phyloP scores from a whole-genome alignment of 2,113 vertebrate species.

The Tragelaphus strepsiceros region DNA sequence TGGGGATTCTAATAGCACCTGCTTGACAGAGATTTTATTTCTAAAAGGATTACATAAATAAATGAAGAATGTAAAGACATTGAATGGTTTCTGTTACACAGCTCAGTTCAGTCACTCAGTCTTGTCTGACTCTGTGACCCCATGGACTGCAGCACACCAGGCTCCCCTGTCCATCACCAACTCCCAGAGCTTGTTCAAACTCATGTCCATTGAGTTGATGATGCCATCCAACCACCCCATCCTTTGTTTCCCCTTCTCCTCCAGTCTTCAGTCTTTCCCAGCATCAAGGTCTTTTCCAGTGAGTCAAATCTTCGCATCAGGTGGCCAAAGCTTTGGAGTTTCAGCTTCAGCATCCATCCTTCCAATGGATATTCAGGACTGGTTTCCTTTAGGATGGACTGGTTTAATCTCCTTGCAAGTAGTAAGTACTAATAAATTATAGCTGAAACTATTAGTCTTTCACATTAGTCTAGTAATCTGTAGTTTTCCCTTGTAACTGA shows the following conservation, averaged over 20 bases:
- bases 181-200: neutral
- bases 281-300: neutral
- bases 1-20: neutral
- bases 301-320: accelerated
- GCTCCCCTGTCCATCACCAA: neutral
- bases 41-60: neutral
- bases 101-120: neutral
- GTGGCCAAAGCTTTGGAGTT: neutral
- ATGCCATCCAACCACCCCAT: neutral
- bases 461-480: neutral
- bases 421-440: neutral
- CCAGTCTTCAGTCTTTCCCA: neutral
- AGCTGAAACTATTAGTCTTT: neutral
- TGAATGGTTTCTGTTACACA: neutral
- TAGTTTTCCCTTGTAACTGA: neutral
- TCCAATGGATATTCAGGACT: neutral
- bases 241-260: neutral
- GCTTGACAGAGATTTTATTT: neutral
- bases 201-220: neutral
- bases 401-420: neutral
- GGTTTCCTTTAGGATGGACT: neutral
- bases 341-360: neutral
- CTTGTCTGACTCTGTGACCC: neutral
- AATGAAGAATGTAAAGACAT: constrained; percentile 3
- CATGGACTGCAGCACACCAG: neutral